These are phyloP conservation scores for Acanthosepion lycidas DNA, from an alignment of 2,888 invertebrate genomes.

Conservation along the genomic window DNA sequence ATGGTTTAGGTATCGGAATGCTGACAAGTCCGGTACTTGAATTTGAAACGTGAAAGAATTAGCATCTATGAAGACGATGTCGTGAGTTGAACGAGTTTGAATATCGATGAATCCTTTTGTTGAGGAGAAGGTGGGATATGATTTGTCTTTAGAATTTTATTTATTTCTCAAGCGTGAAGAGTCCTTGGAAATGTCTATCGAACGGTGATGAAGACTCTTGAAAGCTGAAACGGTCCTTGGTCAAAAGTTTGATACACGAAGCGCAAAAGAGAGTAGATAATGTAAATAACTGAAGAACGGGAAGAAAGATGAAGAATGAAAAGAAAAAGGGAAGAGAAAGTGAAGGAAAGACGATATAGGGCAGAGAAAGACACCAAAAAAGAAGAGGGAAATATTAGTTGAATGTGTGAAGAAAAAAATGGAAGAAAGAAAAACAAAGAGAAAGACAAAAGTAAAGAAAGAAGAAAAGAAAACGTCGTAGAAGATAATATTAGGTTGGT, in stretches of 20 bases:
- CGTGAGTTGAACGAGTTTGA: background rate
- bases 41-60: background rate
- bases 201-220: background rate
- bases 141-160: background rate
- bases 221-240: background rate
- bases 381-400: no score
- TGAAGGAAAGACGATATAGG: no score
- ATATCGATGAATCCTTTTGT: background rate
- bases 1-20: background rate
- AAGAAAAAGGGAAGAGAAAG: background rate
- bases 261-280: background rate
- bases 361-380: no score
- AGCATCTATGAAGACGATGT: background rate
- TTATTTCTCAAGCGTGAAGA: background rate
- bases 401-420: no score
- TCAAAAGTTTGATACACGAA: background rate
- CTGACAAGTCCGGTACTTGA: background rate
- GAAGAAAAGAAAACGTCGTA: no score
- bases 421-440: no score
- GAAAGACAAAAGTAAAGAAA: no score
- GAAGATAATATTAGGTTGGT: no score
- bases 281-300: background rate
- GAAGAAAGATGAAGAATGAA: background rate
- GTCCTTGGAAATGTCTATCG: background rate
- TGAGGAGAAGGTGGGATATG: background rate